These are phyloP conservation scores for Falcaria lacertinaria DNA, from an alignment of 2,888 invertebrate genomes.

Conservation along the genomic window DNA sequence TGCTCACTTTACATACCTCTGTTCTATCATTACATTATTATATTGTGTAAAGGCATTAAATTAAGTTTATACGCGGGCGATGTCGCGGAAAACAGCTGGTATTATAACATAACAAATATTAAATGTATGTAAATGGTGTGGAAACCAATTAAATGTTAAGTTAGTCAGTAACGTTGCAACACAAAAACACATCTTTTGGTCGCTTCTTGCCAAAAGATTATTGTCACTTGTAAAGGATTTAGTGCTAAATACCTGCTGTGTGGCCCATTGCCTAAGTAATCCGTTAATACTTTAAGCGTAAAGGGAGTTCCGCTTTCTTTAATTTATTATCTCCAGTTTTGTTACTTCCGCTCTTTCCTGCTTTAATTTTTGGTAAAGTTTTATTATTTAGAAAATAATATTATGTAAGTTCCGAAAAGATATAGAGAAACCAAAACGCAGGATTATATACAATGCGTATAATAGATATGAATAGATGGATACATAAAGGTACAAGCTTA, in stretches of 20 bases:
- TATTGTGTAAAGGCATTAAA: too few relatives aligned
- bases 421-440: too few relatives aligned
- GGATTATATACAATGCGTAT: too few relatives aligned
- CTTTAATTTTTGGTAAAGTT: too few relatives aligned
- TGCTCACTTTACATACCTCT: slow-evolving; percentile 32
- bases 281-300: slow-evolving; percentile 37
- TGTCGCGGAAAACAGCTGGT: too few relatives aligned
- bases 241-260: slow-evolving; percentile 24
- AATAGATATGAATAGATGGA: too few relatives aligned
- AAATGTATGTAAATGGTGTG: background rate
- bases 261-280: slow-evolving; percentile 41
- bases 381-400: too few relatives aligned
- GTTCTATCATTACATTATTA: slow-evolving; percentile 1
- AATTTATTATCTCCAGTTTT: background rate
- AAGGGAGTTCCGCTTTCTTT: slow-evolving; percentile 11
- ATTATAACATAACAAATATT: too few relatives aligned
- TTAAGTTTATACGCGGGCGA: too few relatives aligned
- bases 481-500: too few relatives aligned
- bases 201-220: slow-evolving; percentile 36
- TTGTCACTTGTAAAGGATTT: slow-evolving; percentile 39
- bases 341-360: too few relatives aligned
- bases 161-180: slow-evolving; percentile 25
- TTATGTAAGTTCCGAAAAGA: too few relatives aligned
- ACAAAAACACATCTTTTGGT: slow-evolving; percentile 57
- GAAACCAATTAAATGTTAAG: background rate